Conservation (phyloP, 2,797 vertebrate species). For the Periparus ater region DNA sequence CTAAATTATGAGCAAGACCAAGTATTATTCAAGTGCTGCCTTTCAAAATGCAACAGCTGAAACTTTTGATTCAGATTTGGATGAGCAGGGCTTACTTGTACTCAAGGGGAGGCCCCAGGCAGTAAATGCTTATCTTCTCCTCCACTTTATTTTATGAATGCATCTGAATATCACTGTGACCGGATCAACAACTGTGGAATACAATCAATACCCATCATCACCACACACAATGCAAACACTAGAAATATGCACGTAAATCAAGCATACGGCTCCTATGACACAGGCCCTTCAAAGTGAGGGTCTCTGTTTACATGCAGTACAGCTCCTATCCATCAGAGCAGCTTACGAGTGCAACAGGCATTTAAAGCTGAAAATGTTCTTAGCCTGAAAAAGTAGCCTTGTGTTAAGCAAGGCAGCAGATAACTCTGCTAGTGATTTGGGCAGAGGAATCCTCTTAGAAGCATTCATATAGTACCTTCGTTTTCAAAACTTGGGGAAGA, state of each 20-base stretch:
- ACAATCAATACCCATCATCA: background rate
- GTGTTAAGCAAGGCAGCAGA: background rate
- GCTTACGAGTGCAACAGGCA: background rate
- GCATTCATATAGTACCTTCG: background rate
- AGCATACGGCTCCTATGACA: background rate
- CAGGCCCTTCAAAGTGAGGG: background rate
- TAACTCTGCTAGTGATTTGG: background rate
- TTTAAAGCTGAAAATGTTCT: background rate
- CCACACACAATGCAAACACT: background rate
- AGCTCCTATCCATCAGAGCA: background rate
- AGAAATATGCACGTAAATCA: background rate
- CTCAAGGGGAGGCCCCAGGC: background rate
- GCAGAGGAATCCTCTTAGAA: background rate
- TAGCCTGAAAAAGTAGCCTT: background rate
- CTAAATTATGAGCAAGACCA: background rate
- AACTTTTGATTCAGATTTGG: background rate
- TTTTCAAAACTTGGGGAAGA: background rate
- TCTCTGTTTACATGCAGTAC: background rate
- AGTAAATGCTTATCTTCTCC: background rate
- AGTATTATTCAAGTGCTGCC: background rate
- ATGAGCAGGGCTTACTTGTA: background rate
- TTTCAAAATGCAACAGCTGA: background rate
- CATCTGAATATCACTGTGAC: background rate
- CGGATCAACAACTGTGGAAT: background rate
- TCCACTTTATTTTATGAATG: background rate